Evolutionary conservation across 1,140 invertebrate species (phyloP), one percentile per base, ranked within the genome.

Genomic region (Temnothorax nylanderi): DNA sequence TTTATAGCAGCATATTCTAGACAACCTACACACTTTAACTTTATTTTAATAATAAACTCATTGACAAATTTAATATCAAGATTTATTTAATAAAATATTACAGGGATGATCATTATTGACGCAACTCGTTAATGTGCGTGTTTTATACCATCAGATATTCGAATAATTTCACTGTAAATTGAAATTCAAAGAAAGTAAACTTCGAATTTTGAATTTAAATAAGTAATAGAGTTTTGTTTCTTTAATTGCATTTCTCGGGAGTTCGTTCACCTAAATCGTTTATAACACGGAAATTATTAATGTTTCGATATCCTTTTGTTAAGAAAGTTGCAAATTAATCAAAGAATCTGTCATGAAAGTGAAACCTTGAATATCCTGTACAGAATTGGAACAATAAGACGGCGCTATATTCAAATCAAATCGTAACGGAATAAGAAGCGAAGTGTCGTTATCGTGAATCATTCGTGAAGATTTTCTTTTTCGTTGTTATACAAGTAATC

Each of bases 391-490:
- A 18, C 26, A 37, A 34, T 32, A 32, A 74, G 32, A 34, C 10
- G 71, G 21, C 32, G 16, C 32, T 51, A 32, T 7, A n/a, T 16
- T 47, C 13, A 32, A 69, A 49, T 69, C 49, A 69, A 75, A 41
- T 75, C 18, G 10, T 13, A 32, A 51, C n/a, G 8, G 16, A 69
- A 72, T 60, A 32, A 78, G 56, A 78, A 86, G 18, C 7, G 4
- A 62, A 51, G 11, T 69, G 49, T 56, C 34, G 11, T 67, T 3
- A 10, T 67, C 21, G 11, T 34, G 34, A 47, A 54, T 64, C 49
- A 77, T 32, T 51, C 62, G 3, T 5, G 1, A 54, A 32, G 34
- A 60, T 72, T 82, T 89, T 74, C 65, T 54, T 67, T 60, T 84
- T 26, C 16, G 13, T 44, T 21, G 47, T 34, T 62, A 60, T 84